These are phyloP conservation scores for Aethes cnicana DNA, from an alignment of 2,888 invertebrate genomes.

Conservation along the genomic window DNA sequence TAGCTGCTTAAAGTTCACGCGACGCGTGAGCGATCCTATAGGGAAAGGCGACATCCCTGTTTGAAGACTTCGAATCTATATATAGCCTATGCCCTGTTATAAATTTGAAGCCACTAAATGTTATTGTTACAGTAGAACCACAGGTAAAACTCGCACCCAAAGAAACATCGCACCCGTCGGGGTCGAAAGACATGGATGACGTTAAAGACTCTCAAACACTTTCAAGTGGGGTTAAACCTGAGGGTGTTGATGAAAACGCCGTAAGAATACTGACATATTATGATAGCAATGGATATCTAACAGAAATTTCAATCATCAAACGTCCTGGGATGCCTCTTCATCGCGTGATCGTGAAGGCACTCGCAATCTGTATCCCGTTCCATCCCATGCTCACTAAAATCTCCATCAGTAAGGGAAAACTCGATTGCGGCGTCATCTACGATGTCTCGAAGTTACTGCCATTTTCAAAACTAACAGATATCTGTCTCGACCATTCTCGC, in stretches of 20 bases:
- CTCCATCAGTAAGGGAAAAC: constrained; percentile 40
- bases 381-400: constrained; percentile 47
- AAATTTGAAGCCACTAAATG: too few species aligned
- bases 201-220: too few species aligned
- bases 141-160: too few species aligned
- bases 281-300: constrained; percentile 40
- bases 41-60: too few species aligned
- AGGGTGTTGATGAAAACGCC: neutral
- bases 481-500: constrained; percentile 51
- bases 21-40: too few species aligned
- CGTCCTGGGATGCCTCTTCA: constrained; percentile 37
- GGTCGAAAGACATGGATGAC: too few species aligned
- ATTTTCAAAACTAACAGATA: constrained; percentile 53
- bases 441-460: constrained; percentile 51
- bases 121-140: too few species aligned
- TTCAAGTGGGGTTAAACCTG: neutral
- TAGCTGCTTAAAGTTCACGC: too few species aligned
- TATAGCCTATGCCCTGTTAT: too few species aligned
- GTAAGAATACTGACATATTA: constrained; percentile 46
- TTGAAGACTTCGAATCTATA: too few species aligned
- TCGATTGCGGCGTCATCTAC: constrained; percentile 39
- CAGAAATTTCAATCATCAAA: constrained; percentile 46
- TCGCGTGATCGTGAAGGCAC: constrained; percentile 45
- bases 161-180: too few species aligned
- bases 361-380: constrained; percentile 50